Percentiles rank a stretch among this genome's conserved stretches.
phyloP scores from a whole-genome alignment of 2,888 invertebrate species.

The Diarsia mendica region DNA sequence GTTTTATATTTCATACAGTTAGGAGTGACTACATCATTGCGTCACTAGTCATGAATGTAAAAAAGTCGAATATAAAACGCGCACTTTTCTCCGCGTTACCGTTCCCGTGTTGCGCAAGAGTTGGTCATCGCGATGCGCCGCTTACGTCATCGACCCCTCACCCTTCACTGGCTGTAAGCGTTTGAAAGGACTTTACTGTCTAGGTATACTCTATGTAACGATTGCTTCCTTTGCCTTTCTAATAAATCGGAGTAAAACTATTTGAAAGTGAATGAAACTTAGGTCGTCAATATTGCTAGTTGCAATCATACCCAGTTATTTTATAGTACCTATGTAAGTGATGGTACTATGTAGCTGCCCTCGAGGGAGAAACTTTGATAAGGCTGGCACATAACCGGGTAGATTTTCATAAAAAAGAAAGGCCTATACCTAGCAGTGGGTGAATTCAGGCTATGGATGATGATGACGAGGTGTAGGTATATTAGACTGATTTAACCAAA shows the following conservation, averaged over 20 bases:
- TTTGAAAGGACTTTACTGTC: conserved; percentile 33
- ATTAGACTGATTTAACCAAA: not conserved
- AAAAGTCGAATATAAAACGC: conserved; percentile 61
- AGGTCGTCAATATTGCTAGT: not conserved
- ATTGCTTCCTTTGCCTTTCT: conserved; percentile 12
- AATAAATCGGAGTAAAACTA: not conserved
- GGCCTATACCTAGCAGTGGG: no score
- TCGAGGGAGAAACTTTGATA: no score
- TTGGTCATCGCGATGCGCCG: conserved; percentile 53
- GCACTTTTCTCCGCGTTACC: conserved; percentile 47
- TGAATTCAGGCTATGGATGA: no score
- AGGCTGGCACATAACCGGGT: no score
- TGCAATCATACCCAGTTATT: not conserved
- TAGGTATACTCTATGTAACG: not conserved
- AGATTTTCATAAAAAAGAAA: no score
- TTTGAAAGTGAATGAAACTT: not conserved
- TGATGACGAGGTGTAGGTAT: not conserved
- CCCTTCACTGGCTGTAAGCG: conserved; percentile 45
- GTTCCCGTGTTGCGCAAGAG: conserved; percentile 57
- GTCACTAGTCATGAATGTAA: conserved; percentile 52
- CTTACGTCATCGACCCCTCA: conserved; percentile 57
- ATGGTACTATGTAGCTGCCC: not conserved
- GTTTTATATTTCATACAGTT: conserved; percentile 52
- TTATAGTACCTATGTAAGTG: not conserved
- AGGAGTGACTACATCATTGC: conserved; percentile 41